phyloP scores from a whole-genome alignment of 1,140 invertebrate species.

The Danaus melanippus region DNA sequence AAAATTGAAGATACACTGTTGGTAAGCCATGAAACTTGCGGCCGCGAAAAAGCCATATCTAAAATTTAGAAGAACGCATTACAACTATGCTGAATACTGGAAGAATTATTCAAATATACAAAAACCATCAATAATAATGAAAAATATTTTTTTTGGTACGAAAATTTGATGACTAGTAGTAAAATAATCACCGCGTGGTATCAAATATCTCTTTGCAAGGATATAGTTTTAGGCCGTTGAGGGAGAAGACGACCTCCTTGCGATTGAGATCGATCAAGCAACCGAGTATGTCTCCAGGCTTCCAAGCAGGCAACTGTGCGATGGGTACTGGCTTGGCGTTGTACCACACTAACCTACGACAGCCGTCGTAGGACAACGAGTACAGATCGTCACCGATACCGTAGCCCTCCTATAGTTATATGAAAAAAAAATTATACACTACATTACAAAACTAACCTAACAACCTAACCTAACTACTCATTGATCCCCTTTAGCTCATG shows the following conservation, averaged over 20 bases:
- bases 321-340: conserved; percentile 82
- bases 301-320: conserved; percentile 79
- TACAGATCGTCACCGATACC: conserved; percentile 95
- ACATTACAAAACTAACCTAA: background rate
- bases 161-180: background rate
- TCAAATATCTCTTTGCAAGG: conserved; percentile 83
- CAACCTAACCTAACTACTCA: background rate
- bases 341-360: conserved; percentile 91
- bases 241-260: conserved; percentile 84
- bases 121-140: no score
- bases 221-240: conserved; percentile 84
- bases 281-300: conserved; percentile 88
- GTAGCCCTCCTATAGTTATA: conserved; percentile 85
- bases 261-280: conserved; percentile 85
- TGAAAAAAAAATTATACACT: conserved; percentile 1
- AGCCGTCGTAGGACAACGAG: conserved; percentile 94
- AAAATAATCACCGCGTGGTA: conserved; percentile 78
- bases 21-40: conserved; percentile 96
- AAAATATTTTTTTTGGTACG: no score
- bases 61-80: conserved; percentile 29
- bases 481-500: no score
- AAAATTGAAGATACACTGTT: conserved; percentile 96
- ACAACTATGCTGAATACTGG: background rate
- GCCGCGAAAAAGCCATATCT: conserved; percentile 93
- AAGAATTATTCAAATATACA: no score